A percentile compares a stretch with the other conserved stretches of the same genome.
Evolutionary conservation across 2,797 vertebrate genomes (phyloP).

Genomic region (Paedocypris micromegethes): DNA sequence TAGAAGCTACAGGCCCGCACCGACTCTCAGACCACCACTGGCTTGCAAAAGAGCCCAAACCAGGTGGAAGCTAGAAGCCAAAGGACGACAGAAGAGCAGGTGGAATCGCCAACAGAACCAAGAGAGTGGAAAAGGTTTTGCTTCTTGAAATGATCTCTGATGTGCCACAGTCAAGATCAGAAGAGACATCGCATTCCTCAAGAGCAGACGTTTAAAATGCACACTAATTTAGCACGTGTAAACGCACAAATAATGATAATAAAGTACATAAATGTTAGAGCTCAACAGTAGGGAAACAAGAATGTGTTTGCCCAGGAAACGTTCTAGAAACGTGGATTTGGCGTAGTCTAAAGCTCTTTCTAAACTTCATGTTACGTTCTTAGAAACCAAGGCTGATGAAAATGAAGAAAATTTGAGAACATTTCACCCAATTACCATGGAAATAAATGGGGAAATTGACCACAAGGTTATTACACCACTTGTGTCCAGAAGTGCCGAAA

Average conservation of each 20-base stretch:
- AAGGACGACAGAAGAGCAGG: neutral
- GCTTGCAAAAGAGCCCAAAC: constrained; percentile 13
- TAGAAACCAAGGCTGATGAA: too few relatives aligned
- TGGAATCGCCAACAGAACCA: constrained; percentile 11
- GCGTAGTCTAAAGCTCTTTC: too few relatives aligned
- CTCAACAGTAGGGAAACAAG: neutral
- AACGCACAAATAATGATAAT: too few relatives aligned
- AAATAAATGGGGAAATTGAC: too few relatives aligned
- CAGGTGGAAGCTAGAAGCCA: too few relatives aligned
- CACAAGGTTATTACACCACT: too few relatives aligned
- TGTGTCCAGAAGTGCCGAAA: too few relatives aligned
- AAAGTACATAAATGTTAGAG: neutral
- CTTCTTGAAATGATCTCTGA: neutral
- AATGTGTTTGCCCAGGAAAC: neutral
- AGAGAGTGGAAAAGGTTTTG: neutral
- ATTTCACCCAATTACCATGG: too few relatives aligned
- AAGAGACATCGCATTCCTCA: constrained; percentile 9
- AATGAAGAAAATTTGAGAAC: too few relatives aligned
- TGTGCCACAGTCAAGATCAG: neutral
- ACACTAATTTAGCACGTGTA: too few relatives aligned
- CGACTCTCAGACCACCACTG: constrained; percentile 16
- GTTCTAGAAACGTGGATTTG: too few relatives aligned
- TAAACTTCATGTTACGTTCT: too few relatives aligned
- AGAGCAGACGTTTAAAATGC: neutral
- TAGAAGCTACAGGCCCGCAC: constrained; percentile 37